Evolutionary conservation across 2,888 invertebrate species (phyloP).

Genomic region (Lasioglossum marginatum): DNA sequence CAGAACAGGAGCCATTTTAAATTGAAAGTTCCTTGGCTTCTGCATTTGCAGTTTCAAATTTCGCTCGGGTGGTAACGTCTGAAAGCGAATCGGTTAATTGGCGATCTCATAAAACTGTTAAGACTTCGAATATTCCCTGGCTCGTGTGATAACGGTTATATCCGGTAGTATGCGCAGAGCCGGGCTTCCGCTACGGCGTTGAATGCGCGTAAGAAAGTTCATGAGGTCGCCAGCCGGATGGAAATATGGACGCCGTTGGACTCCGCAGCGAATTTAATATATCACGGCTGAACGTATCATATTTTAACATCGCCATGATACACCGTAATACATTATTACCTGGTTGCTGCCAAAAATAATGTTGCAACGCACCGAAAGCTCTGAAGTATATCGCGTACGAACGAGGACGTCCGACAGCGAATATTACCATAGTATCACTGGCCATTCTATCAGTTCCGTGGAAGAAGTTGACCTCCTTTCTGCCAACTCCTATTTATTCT

Average conservation of each 20-base stretch:
- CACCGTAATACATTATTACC: constrained; percentile 41
- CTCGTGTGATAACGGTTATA: constrained; percentile 43
- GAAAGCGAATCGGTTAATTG: neutral
- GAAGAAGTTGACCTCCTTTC: too few species aligned
- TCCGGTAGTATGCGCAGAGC: constrained; percentile 31
- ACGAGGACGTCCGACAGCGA: constrained; percentile 27
- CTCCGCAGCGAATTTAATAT: constrained; percentile 50
- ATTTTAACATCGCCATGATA: constrained; percentile 47
- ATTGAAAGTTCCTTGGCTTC: neutral
- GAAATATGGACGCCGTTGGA: constrained; percentile 54
- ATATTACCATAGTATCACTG: constrained; percentile 23
- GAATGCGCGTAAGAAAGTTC: constrained; percentile 60
- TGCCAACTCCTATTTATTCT: neutral
- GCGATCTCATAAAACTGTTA: neutral
- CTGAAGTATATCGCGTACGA: neutral
- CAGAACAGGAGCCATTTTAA: neutral
- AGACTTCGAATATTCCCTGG: neutral
- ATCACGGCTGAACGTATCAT: constrained; percentile 38
- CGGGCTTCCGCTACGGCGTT: constrained; percentile 51
- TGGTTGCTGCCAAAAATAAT: constrained; percentile 44
- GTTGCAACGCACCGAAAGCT: constrained; percentile 15
- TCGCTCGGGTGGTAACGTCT: neutral
- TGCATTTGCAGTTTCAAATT: neutral
- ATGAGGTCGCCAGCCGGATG: constrained; percentile 55
- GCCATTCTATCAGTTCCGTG: neutral